Evolutionary conservation across 2,888 invertebrate genomes (phyloP), one percentile per base, ranked within the genome.

Genomic region (Branchinecta sandiegonensis): DNA sequence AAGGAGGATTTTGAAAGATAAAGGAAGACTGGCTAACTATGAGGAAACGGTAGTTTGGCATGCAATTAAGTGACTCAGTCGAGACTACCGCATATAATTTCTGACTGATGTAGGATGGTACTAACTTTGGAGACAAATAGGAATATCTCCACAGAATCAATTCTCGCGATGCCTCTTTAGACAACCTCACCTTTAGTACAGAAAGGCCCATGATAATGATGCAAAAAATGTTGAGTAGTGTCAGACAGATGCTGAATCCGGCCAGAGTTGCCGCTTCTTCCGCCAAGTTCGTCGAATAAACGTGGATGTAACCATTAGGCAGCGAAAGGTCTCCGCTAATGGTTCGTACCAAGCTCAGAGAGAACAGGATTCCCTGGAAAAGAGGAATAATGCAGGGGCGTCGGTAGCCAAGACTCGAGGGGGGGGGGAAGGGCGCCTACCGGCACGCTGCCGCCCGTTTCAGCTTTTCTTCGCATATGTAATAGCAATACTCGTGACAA

Each of bases 201-300:
- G 88, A 81, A 73, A 89, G 84, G 3, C 89, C 90, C 67, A 88
- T 87, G 73, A 88, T 83, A 76, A 89, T 87, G 75, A 91, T 90
- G 78, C 90, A 89, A 74, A 86, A 82, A 70, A 91, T 89, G 77
- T 91, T 91, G 48, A 91, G 83, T 67, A 90, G 81, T 3, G 90
- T 90, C 67, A 91, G 78, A 71, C 87, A 84, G 70, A 88, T 86
- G 75, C 90, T 90, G 68, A 90, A 85, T 69, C 87, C 84, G 46
- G 90, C 91, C 75, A 89, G 86, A 70, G 87, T 81, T 67, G 86
- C 84, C 75, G 87, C 87, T 77, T 91, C 90, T 48, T 14, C 56
- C n/a, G n/a, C 17, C 8, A 56, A 17, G 14, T 17, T 14, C n/a
- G 56, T n/a, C 8, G 56, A 56, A 17, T 56, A 56, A 17, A 56